phyloP scores from a whole-genome alignment of 2,113 vertebrate species.

The Bujurquina vittata region DNA sequence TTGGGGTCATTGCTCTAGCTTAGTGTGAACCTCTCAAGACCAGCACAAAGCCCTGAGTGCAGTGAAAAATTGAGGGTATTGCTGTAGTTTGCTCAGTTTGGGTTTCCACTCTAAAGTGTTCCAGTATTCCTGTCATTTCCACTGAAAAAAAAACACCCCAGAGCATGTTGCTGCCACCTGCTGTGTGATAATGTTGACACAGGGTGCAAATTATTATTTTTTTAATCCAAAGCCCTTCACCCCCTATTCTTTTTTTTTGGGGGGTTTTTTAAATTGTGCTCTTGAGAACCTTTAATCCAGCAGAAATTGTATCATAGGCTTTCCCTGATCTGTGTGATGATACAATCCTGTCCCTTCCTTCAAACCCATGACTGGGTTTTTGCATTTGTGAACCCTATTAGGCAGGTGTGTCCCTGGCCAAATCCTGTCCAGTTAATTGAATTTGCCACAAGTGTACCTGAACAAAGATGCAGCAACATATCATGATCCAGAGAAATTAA shows the following conservation, averaged over 20 bases:
- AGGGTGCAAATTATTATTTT: no score
- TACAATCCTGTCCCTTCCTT: neutral
- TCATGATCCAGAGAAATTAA: neutral
- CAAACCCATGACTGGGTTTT: neutral
- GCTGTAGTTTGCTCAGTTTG: neutral
- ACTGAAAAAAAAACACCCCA: neutral
- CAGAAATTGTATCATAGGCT: neutral
- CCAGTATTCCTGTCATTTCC: neutral
- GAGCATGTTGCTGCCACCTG: neutral
- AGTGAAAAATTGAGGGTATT: neutral
- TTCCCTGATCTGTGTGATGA: neutral
- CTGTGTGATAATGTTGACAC: neutral
- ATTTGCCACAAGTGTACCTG: neutral
- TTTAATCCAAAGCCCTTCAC: neutral
- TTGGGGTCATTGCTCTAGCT: neutral
- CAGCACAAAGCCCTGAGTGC: neutral
- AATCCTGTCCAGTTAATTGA: neutral
- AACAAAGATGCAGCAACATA: neutral
- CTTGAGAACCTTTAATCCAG: neutral
- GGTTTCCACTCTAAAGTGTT: neutral
- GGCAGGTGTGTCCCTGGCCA: neutral
- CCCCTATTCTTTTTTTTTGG: fast-evolving
- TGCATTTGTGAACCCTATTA: neutral
- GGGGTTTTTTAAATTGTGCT: neutral
- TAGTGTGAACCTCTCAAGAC: fast-evolving